Evolutionary conservation across 2,888 invertebrate genomes (phyloP), one percentile per base, ranked within the genome.

Genomic region (Caenorhabditis uteleia): DNA sequence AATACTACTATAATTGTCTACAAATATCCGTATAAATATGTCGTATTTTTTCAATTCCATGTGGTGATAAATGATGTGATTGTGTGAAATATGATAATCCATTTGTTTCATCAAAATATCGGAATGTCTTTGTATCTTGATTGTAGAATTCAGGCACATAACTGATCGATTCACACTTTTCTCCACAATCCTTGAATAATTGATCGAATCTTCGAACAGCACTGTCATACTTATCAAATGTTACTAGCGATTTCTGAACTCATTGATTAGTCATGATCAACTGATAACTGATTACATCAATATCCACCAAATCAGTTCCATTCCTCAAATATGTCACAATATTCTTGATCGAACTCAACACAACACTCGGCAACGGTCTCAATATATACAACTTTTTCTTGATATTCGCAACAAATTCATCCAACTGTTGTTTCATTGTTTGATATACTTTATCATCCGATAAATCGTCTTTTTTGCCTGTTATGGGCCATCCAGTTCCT

Each of bases 41-140:
- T 18, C 48, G 18, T 39, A 49, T 18, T 8, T 39, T 21, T 21
- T 49, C 48, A 10, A 49, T 20, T 14, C 48, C 48, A 29, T 49
- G 36, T 27, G 40, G 40, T 18, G 29, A 39, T 8, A 49, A 40
- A 49, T 49, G 48, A 21, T 39, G 16, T 12, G 29, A 38, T 26
- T 34, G 25, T 3, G 48, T 49, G 4, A 49, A 2, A 31, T 39
- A 49, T 4, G 26, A n/a, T 4, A 49, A 26, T 26, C 48, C 36
- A 16, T 3, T 5, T 3, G 16, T 36, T n/a, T n/a, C n/a, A 36
- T 36, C 36, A 36, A 36, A 36, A 36, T 18, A 36, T 20, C 20
- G 36, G 10, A 36, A 36, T 18, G 16, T 18, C 20, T 18, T 18
- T 3, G 36, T 36, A 6, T 36, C 14, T 20, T 36, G 16, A 18